Evolutionary conservation across 2,113 vertebrate genomes (phyloP).

Genomic region (Alectura lathami): DNA sequence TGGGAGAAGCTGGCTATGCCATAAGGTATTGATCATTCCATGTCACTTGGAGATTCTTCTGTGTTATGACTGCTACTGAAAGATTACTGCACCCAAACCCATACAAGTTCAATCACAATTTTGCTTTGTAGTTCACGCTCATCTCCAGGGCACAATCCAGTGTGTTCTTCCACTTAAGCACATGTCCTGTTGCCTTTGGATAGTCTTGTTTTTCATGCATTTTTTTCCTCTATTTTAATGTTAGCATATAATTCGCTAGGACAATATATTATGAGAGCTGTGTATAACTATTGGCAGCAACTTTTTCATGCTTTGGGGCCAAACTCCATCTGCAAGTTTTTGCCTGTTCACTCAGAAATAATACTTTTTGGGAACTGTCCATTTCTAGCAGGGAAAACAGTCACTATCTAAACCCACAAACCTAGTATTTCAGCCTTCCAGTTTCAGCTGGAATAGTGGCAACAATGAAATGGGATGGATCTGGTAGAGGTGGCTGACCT

Average conservation of each 20-base stretch:
- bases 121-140: constrained; percentile 8
- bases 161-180: background rate
- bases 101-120: background rate
- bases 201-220: background rate
- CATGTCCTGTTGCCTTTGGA: background rate
- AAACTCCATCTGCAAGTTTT: constrained; percentile 9
- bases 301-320: background rate
- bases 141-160: background rate
- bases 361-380: background rate
- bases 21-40: background rate
- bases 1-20: background rate
- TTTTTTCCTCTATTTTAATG: constrained; percentile 48
- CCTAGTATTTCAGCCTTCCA: background rate
- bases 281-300: background rate
- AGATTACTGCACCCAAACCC: background rate
- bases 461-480: background rate
- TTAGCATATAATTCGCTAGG: background rate
- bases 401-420: background rate
- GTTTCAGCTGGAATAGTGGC: background rate
- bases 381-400: background rate
- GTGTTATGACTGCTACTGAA: background rate
- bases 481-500: too few relatives aligned
- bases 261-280: background rate
- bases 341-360: background rate
- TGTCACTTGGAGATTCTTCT: background rate